Conservation (phyloP, 2,797 vertebrate species). For the Loris lydekkerianus region DNA sequence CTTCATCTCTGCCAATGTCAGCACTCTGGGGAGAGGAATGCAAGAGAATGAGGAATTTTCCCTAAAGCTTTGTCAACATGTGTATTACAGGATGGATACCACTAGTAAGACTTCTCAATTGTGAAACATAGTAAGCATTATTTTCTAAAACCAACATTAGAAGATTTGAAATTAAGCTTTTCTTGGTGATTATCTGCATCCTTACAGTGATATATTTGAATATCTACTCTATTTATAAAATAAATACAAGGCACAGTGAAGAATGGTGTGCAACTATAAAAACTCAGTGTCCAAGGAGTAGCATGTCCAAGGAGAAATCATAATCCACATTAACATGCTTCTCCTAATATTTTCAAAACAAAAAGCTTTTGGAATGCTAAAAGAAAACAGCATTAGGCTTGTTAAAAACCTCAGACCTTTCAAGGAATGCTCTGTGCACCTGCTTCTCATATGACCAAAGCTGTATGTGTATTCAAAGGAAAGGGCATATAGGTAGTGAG, state of each 20-base stretch:
- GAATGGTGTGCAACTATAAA: background rate
- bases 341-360: constrained; percentile 51
- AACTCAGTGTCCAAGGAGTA: background rate
- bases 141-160: constrained; percentile 40
- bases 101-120: background rate
- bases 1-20: background rate
- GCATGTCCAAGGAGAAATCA: background rate
- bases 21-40: background rate
- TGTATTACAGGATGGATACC: background rate
- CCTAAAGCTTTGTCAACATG: background rate
- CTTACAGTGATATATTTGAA: background rate
- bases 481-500: constrained; percentile 53
- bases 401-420: background rate
- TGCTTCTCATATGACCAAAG: constrained; percentile 64
- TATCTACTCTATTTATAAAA: constrained; percentile 21
- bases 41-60: background rate
- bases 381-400: constrained; percentile 5
- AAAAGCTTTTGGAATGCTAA: constrained; percentile 22
- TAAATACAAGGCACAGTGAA: constrained; percentile 30
- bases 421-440: constrained; percentile 67
- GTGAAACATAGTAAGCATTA: constrained; percentile 17
- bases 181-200: background rate
- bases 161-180: constrained; percentile 47
- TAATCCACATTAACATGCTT: background rate
- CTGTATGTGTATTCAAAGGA: constrained; percentile 59